Percentiles rank a stretch among this genome's conserved stretches.
phyloP scores from a whole-genome alignment of 2,888 invertebrate species.

The Stegana nigrithorax region DNA sequence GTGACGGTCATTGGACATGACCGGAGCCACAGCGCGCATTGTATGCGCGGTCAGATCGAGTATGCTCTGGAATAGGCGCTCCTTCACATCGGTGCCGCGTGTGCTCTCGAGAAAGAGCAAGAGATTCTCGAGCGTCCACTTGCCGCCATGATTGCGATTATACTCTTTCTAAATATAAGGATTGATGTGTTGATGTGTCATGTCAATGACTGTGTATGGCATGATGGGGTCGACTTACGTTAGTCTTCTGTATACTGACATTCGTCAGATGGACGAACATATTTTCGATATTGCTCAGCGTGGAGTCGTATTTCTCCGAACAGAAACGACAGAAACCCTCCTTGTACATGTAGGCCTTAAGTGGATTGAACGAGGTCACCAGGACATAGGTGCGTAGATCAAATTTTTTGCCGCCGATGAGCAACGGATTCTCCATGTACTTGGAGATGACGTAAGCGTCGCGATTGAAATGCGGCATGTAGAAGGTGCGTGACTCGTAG shows the following conservation, averaged over 20 bases:
- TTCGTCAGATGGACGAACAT: slow-evolving; percentile 97
- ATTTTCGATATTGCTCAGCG: slow-evolving; percentile 87
- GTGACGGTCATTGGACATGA: slow-evolving; percentile 90
- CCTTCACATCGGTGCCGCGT: slow-evolving; percentile 87
- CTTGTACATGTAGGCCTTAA: slow-evolving; percentile 92
- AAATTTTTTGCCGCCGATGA: slow-evolving; percentile 97
- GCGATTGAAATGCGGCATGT: slow-evolving; percentile 83
- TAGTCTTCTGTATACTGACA: slow-evolving; percentile 98
- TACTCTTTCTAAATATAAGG: slow-evolving; percentile 77
- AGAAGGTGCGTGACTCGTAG: slow-evolving; percentile 83
- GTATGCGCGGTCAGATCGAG: slow-evolving; percentile 93
- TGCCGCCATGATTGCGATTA: slow-evolving; percentile 93
- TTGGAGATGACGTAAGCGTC: slow-evolving; percentile 88
- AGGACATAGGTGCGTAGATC: slow-evolving; percentile 92
- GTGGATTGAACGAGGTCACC: slow-evolving; percentile 91
- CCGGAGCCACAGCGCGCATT: slow-evolving; percentile 89
- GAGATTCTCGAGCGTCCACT: slow-evolving; percentile 92
- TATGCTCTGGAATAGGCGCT: slow-evolving; percentile 88
- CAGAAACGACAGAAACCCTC: slow-evolving; percentile 96
- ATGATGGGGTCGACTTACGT: slow-evolving; percentile 69
- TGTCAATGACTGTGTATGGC: too few species aligned
- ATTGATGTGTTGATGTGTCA: not conserved
- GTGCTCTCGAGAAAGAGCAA: slow-evolving; percentile 91
- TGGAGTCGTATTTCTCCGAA: slow-evolving; percentile 93
- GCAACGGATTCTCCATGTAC: slow-evolving; percentile 93